Evolutionary conservation across 1,140 invertebrate genomes (phyloP), one percentile per base, ranked within the genome.

Genomic region (Cotesia chilonis): DNA sequence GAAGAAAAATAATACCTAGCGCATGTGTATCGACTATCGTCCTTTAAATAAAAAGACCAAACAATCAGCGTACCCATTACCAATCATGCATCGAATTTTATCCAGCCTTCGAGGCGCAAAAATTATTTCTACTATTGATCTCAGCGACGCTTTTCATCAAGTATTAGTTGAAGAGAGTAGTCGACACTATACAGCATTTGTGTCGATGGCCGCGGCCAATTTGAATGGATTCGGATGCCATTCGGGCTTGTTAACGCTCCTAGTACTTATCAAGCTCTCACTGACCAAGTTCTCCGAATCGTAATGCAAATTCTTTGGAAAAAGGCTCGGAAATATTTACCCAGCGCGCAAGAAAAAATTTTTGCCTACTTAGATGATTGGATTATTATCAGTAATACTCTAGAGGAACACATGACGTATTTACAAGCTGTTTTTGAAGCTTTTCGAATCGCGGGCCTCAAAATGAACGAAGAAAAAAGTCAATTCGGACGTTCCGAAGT

Each of bases 221-320:
- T 79, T 64, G 77, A 81, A 60, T 89, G 85, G 74, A 75, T 71
- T 12, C 79, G 82, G 4, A 85, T 88, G 83, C 83, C 85, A 1
- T 88, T 87, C 77, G 86, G 86, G 2, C 75, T 88, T 1, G 71
- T 60, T 14, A 85, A 87, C 74, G 78, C 80, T 1, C 75, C 84
- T 37, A 20, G 54, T 14, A 55, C 17, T 17, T 17, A 17, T 17
- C 17, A 17, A 17, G 14, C 14, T 14, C 14, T 14, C 14, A 14
- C 14, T 14, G 14, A 14, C 14, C 14, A 14, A 14, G 14, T 14
- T 14, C 14, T 14, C 14, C 0, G 14, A 14, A 14, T 14, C 14
- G 14, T 14, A 14, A 14, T 14, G 17, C 17, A 17, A 17, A 17
- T 17, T 1, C 17, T 17, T 17, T 17, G 17, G 17, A 17, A 17